Evolutionary conservation across 2,888 invertebrate species (phyloP), one percentile per base, ranked within the genome.

Genomic region (Heliconius sara): DNA sequence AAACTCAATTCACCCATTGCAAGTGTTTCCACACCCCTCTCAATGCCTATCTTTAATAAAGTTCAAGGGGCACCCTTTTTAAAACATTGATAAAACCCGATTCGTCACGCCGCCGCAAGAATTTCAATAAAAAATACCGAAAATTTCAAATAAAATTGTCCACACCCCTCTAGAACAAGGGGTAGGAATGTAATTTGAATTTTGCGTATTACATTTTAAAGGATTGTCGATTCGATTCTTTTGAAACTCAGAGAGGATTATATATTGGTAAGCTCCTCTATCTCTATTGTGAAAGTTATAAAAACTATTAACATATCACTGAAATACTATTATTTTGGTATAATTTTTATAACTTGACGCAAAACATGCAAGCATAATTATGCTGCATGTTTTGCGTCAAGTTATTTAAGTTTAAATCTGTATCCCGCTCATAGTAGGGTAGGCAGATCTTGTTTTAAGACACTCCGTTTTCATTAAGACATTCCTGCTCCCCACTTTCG

Each of bases 81-180:
- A 68, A 75, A 75, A 78, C 67, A 74, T 78, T 72, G 83, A 84
- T 81, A 83, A 90, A 87, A 91, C 92, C 89, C 83, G 89, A 93
- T 93, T 93, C 92, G 93, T 87, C 85, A 88, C 85, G 88, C 88
- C 88, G 89, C 90, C 91, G 87, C 91, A 92, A 90, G 87, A 87
- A 92, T 92, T 93, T 87, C 90, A 93, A 93, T 93, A 93, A 90
- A 91, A 88, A 82, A 85, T 85, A 84, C 80, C 72, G 67, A 76
- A 80, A 78, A 60, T 77, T 74, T 79, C 66, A 52, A 78, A 67
- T 68, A 79, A 60, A 74, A 78, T 57, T 63, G 70, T 71, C 43
- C 70, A 67, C 72, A 52, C 76, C 76, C 76, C 57, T 43, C 57
- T 67, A 57, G 65, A 70, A 30, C 74, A 79, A 75, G 78, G 78